Evolutionary conservation across 2,888 invertebrate genomes (phyloP).

Genomic region (Acanthoscelides obtectus): DNA sequence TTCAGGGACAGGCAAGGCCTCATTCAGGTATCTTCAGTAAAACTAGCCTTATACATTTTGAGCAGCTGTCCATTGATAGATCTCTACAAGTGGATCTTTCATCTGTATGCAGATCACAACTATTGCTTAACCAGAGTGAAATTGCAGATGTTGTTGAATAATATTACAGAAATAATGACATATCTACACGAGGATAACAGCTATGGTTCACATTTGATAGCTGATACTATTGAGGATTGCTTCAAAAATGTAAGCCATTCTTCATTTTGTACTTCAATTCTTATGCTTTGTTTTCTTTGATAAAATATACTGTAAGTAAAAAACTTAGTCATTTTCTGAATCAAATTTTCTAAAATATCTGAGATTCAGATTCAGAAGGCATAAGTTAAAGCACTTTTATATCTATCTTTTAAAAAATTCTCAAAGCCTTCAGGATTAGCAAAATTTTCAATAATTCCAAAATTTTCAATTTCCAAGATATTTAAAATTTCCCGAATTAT

Average conservation of each 20-base stretch:
- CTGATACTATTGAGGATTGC: slow-evolving; percentile 66
- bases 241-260: slow-evolving; percentile 58
- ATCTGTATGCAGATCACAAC: slow-evolving; percentile 69
- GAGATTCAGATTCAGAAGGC: no score
- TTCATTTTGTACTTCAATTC: no score
- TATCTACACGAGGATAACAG: slow-evolving; percentile 60
- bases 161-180: slow-evolving; percentile 57
- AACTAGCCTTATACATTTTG: slow-evolving; percentile 62
- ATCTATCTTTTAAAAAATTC: no score
- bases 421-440: no score
- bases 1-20: slow-evolving; percentile 58
- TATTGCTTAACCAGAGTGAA: slow-evolving; percentile 64
- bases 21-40: slow-evolving; percentile 63
- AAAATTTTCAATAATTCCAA: no score
- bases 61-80: slow-evolving; percentile 62
- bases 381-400: no score
- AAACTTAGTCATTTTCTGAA: no score
- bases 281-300: no score
- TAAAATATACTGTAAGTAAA: no score
- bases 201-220: slow-evolving; percentile 59
- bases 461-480: no score
- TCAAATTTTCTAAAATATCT: no score
- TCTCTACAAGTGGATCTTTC: slow-evolving; percentile 62
- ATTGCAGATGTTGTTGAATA: slow-evolving; percentile 58
- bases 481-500: no score